These are phyloP conservation scores for Zhuqinia jingwanae DNA, from an alignment of 2,888 invertebrate species.

Conservation along the genomic window DNA sequence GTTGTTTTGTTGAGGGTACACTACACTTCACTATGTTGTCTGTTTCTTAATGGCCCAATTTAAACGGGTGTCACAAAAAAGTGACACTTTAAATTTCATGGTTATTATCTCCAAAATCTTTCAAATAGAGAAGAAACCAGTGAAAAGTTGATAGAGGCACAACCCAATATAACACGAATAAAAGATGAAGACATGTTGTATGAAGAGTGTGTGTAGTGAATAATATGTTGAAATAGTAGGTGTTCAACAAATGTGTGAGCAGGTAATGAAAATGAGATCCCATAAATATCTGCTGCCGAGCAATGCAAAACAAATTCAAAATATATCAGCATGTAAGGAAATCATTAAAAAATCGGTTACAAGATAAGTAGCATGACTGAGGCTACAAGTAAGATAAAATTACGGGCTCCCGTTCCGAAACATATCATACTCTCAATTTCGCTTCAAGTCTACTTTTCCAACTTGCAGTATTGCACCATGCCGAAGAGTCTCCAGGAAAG, in stretches of 20 bases:
- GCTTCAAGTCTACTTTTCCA: too few relatives aligned
- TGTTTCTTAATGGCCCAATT: conserved; percentile 58
- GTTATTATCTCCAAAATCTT: conserved; percentile 39
- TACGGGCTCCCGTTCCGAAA: too few relatives aligned
- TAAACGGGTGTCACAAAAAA: conserved; percentile 64
- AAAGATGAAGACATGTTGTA: background rate
- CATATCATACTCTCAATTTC: too few relatives aligned
- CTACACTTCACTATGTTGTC: conserved; percentile 39
- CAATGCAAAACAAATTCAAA: background rate
- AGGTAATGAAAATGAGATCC: conserved; percentile 25
- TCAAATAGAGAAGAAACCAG: background rate
- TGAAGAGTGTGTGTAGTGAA: too few relatives aligned
- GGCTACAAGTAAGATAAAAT: background rate
- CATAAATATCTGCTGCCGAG: background rate
- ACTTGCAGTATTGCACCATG: too few relatives aligned
- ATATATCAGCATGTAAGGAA: too few relatives aligned
- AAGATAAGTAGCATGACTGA: background rate
- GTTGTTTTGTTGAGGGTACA: conserved; percentile 29
- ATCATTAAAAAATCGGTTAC: too few relatives aligned
- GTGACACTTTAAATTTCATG: conserved; percentile 64
- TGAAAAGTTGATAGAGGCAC: too few relatives aligned
- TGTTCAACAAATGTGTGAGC: background rate
- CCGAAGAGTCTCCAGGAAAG: too few relatives aligned
- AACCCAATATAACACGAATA: background rate
- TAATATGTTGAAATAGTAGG: background rate